Percentiles rank a stretch among this genome's conserved stretches.
phyloP scores from a whole-genome alignment of 2,888 invertebrate genomes.

The Fragum sueziense region DNA sequence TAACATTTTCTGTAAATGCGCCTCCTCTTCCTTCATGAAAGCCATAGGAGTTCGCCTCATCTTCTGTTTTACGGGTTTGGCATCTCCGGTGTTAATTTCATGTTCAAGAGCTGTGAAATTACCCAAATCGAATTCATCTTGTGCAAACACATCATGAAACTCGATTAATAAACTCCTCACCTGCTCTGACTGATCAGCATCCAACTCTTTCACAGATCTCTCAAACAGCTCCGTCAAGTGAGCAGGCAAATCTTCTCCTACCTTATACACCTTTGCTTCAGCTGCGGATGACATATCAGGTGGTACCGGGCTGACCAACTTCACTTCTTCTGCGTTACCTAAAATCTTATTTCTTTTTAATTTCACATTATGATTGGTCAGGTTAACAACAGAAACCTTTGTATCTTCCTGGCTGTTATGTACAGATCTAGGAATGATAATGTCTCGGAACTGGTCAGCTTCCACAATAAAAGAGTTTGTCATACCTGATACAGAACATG shows the following conservation, averaged over 20 bases:
- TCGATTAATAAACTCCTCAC: too few relatives aligned
- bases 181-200: too few relatives aligned
- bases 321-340: background rate
- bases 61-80: background rate
- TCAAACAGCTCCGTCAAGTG: conserved; percentile 34
- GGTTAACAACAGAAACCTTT: conserved; percentile 10
- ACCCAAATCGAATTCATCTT: conserved; percentile 17
- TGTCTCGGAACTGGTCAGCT: background rate
- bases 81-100: conserved; percentile 7
- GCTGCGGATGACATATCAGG: background rate
- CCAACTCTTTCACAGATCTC: background rate
- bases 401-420: background rate
- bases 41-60: background rate
- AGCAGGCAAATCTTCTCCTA: conserved; percentile 5
- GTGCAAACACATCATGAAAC: conserved; percentile 22
- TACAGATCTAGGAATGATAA: background rate
- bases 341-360: background rate
- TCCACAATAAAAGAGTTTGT: background rate
- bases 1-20: conserved; percentile 15
- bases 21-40: background rate
- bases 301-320: background rate
- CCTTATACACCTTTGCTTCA: background rate
- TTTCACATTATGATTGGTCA: background rate
- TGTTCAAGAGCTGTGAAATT: background rate
- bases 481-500: background rate